These are phyloP conservation scores for Cromileptes altivelis DNA, from an alignment of 2,113 vertebrate species.

Conservation along the genomic window DNA sequence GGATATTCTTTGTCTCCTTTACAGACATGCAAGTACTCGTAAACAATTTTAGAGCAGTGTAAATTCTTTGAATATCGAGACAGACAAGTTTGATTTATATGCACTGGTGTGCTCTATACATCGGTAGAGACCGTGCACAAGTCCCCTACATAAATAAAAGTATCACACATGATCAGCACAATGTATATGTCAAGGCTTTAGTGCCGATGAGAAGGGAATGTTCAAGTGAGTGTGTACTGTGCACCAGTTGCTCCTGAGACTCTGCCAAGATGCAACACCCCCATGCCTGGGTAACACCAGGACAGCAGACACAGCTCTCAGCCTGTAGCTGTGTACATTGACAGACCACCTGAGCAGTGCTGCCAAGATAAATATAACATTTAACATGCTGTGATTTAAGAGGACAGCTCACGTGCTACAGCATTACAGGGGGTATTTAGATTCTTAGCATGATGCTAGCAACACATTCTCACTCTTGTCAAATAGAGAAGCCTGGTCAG, in stretches of 20 bases:
- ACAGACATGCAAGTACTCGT: not conserved
- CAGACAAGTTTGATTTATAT: not conserved
- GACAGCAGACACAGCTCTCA: constrained; percentile 15
- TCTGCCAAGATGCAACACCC: constrained; percentile 33
- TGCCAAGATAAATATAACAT: not conserved
- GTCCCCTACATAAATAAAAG: constrained; percentile 6
- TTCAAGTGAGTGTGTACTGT: constrained; percentile 20
- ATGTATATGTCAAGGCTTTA: constrained; percentile 3
- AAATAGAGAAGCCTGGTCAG: too few species aligned
- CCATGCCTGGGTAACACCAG: not conserved
- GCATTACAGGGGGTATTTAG: not conserved
- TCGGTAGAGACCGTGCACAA: not conserved
- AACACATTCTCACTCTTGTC: too few species aligned
- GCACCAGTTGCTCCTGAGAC: constrained; percentile 37
- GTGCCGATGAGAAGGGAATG: constrained; percentile 41
- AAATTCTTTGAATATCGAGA: not conserved
- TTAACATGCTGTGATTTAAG: not conserved
- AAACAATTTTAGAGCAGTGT: not conserved
- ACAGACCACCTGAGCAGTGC: not conserved
- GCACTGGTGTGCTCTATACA: not conserved
- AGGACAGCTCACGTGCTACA: not conserved
- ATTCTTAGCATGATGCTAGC: not conserved
- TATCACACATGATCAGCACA: not conserved
- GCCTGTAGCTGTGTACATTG: not conserved
- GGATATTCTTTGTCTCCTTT: not conserved